Evolutionary conservation across 2,113 vertebrate genomes (phyloP).

Genomic region (Labeo catla): DNA sequence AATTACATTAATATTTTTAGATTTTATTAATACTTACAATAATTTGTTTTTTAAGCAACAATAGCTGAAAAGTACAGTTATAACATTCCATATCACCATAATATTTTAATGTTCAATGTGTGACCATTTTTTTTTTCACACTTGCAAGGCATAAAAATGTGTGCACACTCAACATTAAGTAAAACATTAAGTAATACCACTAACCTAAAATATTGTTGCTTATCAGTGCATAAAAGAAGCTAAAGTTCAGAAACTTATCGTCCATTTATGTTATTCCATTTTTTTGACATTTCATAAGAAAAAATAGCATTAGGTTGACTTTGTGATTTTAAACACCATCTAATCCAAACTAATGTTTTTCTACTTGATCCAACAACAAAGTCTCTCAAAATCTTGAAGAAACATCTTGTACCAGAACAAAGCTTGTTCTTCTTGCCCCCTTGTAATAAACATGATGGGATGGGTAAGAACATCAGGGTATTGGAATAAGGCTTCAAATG

Average conservation of each 20-base stretch:
- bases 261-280: not conserved
- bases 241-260: not conserved
- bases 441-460: slow-evolving; percentile 68
- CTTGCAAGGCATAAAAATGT: too few species aligned
- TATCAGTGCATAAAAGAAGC: not conserved
- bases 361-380: not conserved
- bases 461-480: slow-evolving; percentile 62
- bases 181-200: too few species aligned
- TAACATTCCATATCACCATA: too few species aligned
- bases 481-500: slow-evolving; percentile 64
- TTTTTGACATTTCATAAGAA: not conserved
- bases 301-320: not conserved
- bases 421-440: slow-evolving; percentile 60
- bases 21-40: too few species aligned
- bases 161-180: too few species aligned
- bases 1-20: too few species aligned
- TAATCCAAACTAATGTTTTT: not conserved
- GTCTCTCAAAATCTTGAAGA: not conserved
- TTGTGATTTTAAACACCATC: not conserved
- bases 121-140: too few species aligned
- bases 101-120: too few species aligned
- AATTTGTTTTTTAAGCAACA: not conserved
- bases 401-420: not conserved
- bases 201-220: too few species aligned
- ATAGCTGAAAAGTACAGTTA: too few species aligned